A percentile compares a stretch with the other conserved stretches of the same genome.
These are phyloP conservation scores for Scelioninae gen. 1 DNA, from an alignment of 2,888 invertebrate species.

Conservation along the genomic window DNA sequence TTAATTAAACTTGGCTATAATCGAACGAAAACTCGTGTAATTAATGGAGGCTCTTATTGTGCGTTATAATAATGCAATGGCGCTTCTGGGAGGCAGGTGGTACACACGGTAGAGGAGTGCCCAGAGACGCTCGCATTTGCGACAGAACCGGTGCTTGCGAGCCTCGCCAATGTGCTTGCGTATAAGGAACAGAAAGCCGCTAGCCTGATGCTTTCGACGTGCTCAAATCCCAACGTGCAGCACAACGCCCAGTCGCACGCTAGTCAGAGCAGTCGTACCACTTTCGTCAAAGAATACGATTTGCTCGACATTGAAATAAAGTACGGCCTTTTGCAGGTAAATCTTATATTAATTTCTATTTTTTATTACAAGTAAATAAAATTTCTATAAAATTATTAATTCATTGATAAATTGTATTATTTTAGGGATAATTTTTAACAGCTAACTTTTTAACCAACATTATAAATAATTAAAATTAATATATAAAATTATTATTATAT, in stretches of 20 bases:
- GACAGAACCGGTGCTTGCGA: constrained; percentile 95
- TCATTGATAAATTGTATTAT: too few relatives aligned
- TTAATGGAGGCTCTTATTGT: constrained; percentile 22
- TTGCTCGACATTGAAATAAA: constrained; percentile 97
- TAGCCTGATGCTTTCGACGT: constrained; percentile 81
- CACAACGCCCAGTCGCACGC: constrained; percentile 71
- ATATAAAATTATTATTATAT: too few relatives aligned
- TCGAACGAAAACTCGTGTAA: constrained; percentile 38
- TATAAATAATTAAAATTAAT: too few relatives aligned
- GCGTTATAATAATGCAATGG: constrained; percentile 28
- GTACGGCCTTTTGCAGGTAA: constrained; percentile 96
- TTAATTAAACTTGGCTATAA: constrained; percentile 48
- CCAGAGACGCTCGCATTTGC: constrained; percentile 96
- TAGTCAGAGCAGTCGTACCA: constrained; percentile 85
- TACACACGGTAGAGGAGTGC: constrained; percentile 89
- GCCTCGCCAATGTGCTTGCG: constrained; percentile 94
- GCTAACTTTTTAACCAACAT: too few relatives aligned
- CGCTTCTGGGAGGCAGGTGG: constrained; percentile 65
- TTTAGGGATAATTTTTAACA: too few relatives aligned
- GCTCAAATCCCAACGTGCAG: constrained; percentile 78
- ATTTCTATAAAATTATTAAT: too few relatives aligned
- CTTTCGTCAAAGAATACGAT: constrained; percentile 91
- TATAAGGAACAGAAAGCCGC: constrained; percentile 88
- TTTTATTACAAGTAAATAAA: too few relatives aligned
- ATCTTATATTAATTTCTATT: too few relatives aligned